Evolutionary conservation across 1,140 invertebrate species (phyloP).

Genomic region (Adoxophyes honmai): DNA sequence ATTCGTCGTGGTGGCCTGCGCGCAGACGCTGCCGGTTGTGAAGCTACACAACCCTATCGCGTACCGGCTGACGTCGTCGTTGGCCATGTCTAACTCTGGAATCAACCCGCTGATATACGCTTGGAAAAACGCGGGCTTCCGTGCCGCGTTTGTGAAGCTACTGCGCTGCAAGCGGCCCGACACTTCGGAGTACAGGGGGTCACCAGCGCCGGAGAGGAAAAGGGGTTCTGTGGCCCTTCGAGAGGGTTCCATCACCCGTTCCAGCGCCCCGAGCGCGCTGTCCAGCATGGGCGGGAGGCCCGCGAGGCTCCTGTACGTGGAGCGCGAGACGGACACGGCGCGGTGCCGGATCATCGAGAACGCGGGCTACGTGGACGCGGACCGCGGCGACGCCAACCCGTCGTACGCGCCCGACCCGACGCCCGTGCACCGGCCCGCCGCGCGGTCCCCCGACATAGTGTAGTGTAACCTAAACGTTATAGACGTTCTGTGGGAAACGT

Average conservation of each 20-base stretch:
- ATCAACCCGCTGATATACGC: conserved; percentile 89
- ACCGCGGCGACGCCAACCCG: conserved; percentile 60
- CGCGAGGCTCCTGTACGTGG: conserved; percentile 57
- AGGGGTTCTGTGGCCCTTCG: conserved; percentile 62
- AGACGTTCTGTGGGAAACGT: conserved; percentile 68
- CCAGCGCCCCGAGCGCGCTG: conserved; percentile 43
- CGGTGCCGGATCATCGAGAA: conserved; percentile 74
- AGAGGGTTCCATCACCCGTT: conserved; percentile 62
- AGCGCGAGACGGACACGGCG: conserved; percentile 52
- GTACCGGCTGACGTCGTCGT: conserved; percentile 83
- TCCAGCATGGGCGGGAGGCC: conserved; percentile 48
- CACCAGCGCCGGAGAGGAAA: conserved; percentile 59
- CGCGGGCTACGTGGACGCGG: conserved; percentile 66
- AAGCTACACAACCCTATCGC: conserved; percentile 74
- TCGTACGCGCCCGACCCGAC: conserved; percentile 67
- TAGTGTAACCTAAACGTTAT: conserved; percentile 48
- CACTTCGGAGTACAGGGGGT: conserved; percentile 66
- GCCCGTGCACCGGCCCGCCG: conserved; percentile 53
- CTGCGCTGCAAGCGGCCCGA: conserved; percentile 80
- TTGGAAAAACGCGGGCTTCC: conserved; percentile 88
- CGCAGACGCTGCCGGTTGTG: conserved; percentile 76
- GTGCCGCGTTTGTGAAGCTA: conserved; percentile 81
- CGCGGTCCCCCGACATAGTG: conserved; percentile 47
- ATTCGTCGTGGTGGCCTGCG: conserved; percentile 82
- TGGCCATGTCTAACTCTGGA: conserved; percentile 86